Evolutionary conservation across 1,140 invertebrate species (phyloP).

Genomic region (Drosophila seguyi): DNA sequence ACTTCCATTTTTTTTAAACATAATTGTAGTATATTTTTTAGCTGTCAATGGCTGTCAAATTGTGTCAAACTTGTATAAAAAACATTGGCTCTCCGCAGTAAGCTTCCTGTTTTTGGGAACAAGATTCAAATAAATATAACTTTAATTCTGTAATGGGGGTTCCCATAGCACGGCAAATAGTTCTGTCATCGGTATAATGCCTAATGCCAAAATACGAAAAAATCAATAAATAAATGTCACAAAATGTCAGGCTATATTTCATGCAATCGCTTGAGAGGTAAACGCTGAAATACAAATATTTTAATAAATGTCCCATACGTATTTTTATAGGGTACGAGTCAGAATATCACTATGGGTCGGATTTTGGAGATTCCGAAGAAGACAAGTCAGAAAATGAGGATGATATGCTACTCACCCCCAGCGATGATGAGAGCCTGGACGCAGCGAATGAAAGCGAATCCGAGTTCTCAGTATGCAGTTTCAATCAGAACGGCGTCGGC

Average conservation of each 20-base stretch:
- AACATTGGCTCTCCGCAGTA: not conserved
- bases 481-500: conserved; percentile 87
- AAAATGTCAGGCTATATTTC: conserved; percentile 43
- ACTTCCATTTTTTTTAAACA: not conserved
- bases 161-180: not conserved
- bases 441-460: conserved; percentile 91
- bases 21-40: not conserved
- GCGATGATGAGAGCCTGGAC: conserved; percentile 88
- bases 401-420: conserved; percentile 87
- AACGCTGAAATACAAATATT: conserved; percentile 17
- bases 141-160: not conserved
- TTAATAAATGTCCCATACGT: not conserved
- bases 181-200: not conserved
- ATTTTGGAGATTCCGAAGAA: conserved; percentile 94
- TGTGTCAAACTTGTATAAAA: not conserved
- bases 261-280: conserved; percentile 46
- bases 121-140: not conserved
- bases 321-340: conserved; percentile 90
- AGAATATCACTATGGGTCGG: conserved; percentile 95
- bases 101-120: not conserved
- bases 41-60: too few species aligned
- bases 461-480: conserved; percentile 93
- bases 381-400: conserved; percentile 91
- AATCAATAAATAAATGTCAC: not conserved
- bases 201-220: not conserved